A percentile compares a stretch with the other conserved stretches of the same genome.
Conservation (phyloP, 2,113 vertebrate genomes). For the Argyrosomus japonicus region DNA sequence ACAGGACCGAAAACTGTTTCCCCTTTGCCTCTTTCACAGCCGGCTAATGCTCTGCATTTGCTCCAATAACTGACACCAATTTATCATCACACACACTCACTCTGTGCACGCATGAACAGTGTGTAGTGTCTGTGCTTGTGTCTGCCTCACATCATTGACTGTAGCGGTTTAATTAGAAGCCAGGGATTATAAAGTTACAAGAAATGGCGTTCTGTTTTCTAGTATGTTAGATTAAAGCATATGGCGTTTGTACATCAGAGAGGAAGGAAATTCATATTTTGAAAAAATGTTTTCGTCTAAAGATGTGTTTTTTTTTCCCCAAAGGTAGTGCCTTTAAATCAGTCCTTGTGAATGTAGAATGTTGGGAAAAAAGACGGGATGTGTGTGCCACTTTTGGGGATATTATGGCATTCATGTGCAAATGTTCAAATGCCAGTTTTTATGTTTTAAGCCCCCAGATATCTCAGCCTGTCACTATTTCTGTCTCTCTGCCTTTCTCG, state of each 20-base stretch:
- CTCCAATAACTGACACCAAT: conserved; percentile 40
- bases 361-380: conserved; percentile 42
- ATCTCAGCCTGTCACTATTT: conserved; percentile 48
- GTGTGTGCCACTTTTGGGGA: conserved; percentile 52
- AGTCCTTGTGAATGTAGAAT: conserved; percentile 37
- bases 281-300: conserved; percentile 42
- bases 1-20: conserved; percentile 20
- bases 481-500: conserved; percentile 23
- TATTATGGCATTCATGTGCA: conserved; percentile 59
- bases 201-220: conserved; percentile 55
- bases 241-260: conserved; percentile 36
- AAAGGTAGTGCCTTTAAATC: conserved; percentile 53
- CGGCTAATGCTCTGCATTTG: conserved; percentile 47
- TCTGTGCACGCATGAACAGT: conserved; percentile 22
- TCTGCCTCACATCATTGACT: conserved; percentile 39
- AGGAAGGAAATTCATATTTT: conserved; percentile 33
- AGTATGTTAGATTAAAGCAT: conserved; percentile 55
- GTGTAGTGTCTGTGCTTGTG: conserved; percentile 4
- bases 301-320: conserved; percentile 43
- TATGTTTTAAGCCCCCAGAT: conserved; percentile 57
- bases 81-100: conserved; percentile 16
- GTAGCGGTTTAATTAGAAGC: conserved; percentile 71
- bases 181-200: conserved; percentile 70
- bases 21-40: conserved; percentile 40
- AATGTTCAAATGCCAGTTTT: conserved; percentile 60